Evolutionary conservation across 2,888 invertebrate genomes (phyloP), one percentile per base, ranked within the genome.

Genomic region (Steromphala cineraria): DNA sequence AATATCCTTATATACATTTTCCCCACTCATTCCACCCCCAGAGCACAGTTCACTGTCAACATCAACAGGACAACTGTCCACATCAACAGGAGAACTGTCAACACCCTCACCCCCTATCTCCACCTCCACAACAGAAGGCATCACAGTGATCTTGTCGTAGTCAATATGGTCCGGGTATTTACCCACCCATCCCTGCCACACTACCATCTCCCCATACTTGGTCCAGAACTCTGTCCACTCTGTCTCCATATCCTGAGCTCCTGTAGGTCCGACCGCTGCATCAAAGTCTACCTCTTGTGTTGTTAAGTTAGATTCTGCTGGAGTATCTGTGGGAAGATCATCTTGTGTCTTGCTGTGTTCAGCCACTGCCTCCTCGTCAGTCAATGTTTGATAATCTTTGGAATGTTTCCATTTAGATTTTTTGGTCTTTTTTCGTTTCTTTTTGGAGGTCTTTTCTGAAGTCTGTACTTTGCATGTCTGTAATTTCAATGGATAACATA

Each of bases 111-210:
- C 83, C 2, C 78, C 78, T 2, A 88, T 83, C 67, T 89, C 88
- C 21, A 87, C 87, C 79, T 89, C 90, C 21, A 83, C 83, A 36
- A 87, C 85, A 76, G 84, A 83, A 8, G 88, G 89, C n/a, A 89
- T 85, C 19, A 83, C 85, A 55, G 84, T 80, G 31, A 82, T 53
- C 17, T 88, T 83, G 19, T 87, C 87, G 79, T 84, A 85, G 17
- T 87, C 87, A n/a, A 89, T 85, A 71, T 90, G 89, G 79, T 91
- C 90, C 0, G 92, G 92, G 80, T 92, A 92, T 81, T 91, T 92
- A 31, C 87, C 86, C 7, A 92, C 83, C 91, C 92, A 93, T 0
- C 87, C 88, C 78, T 91, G 89, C 91, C 91, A 91, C 21, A 91
- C 88, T 31, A 92, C 80, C 78, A 88, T 87, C 74, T 92, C 92